Evolutionary conservation across 2,797 vertebrate genomes (phyloP), one percentile per base, ranked within the genome.

Genomic region (Amblyopsis hoosieri): DNA sequence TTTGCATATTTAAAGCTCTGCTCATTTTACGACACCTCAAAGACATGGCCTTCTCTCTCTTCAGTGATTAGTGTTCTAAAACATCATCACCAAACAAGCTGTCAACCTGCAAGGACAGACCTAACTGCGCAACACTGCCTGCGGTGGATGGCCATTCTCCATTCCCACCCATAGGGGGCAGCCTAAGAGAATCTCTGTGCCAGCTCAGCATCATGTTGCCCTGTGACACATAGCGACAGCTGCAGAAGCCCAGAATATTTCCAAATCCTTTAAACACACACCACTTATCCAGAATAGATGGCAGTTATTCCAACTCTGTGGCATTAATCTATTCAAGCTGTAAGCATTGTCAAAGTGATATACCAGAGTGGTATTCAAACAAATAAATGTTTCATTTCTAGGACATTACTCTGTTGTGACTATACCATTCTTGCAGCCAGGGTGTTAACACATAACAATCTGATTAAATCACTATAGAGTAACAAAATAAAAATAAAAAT

Each of bases 181-280:
- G 74, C 71, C n/a, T 23, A 1, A 42, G 57, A 89, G 85, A 92
- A 93, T 90, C 90, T 76, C 90, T 85, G 90, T 93, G 93, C 91
- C 84, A 85, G 74, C 78, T 93, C 92, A 93, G 91, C 90, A 90
- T 81, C 85, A 85, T 91, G 89, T 91, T 88, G 78, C 14, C 45
- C 64, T 85, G 83, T 92, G 92, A 94, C 81, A 74, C 63, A 53
- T 17, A 1, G 1, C 60, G 86, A 92, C 93, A 94, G 93, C 93
- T 94, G 93, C 89, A 85, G 57, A 49, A 54, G 79, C 87, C 86
- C 80, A 89, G 87, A 92, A 92, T 90, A 93, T 66, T 78, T 86
- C 85, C 78, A 51, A 83, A 81, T 63, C 76, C 70, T 85, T 89
- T 85, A 75, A 85, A 88, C 80, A 67, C 63, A 78, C 49, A 53